These are phyloP conservation scores for Choreutis nemorana DNA, from an alignment of 2,888 invertebrate genomes.

Conservation along the genomic window DNA sequence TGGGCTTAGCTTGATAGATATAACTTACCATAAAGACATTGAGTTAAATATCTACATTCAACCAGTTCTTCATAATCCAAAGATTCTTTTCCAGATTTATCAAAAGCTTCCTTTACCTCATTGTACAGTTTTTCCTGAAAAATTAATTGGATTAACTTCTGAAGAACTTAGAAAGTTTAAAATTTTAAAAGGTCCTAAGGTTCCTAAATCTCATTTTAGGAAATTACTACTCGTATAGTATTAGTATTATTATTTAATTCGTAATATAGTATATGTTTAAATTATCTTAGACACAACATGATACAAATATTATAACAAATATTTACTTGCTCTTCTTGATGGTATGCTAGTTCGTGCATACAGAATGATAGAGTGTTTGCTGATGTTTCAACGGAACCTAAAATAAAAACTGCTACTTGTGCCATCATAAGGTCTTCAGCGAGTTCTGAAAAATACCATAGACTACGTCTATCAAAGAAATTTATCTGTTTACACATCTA, in stretches of 20 bases:
- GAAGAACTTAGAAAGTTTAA: no score
- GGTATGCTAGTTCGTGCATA: slow-evolving; percentile 37
- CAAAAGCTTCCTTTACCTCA: slow-evolving; percentile 28
- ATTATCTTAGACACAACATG: no score
- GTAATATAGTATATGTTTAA: no score
- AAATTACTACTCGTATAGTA: no score
- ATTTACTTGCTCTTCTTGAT: slow-evolving; percentile 35
- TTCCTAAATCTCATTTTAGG: no score
- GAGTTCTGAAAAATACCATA: slow-evolving; percentile 20
- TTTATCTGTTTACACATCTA: no score
- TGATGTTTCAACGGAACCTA: slow-evolving; percentile 44
- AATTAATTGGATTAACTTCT: slow-evolving; percentile 3
- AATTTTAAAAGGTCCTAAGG: no score
- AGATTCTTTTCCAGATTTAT: slow-evolving; percentile 25
- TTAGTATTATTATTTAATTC: no score
- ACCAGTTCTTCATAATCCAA: slow-evolving; percentile 39
- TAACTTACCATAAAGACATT: slow-evolving; percentile 34
- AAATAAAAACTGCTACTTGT: slow-evolving; percentile 40
- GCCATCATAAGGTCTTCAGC: slow-evolving; percentile 44
- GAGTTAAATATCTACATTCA: slow-evolving; percentile 34
- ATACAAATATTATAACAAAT: background rate
- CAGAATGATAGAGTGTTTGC: slow-evolving; percentile 29
- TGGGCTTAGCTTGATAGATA: no score
- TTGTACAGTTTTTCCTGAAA: slow-evolving; percentile 34
- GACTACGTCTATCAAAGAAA: background rate